A percentile compares a stretch with the other conserved stretches of the same genome.
These are phyloP conservation scores for Zaprionus capensis DNA, from an alignment of 1,140 invertebrate genomes.

Conservation along the genomic window DNA sequence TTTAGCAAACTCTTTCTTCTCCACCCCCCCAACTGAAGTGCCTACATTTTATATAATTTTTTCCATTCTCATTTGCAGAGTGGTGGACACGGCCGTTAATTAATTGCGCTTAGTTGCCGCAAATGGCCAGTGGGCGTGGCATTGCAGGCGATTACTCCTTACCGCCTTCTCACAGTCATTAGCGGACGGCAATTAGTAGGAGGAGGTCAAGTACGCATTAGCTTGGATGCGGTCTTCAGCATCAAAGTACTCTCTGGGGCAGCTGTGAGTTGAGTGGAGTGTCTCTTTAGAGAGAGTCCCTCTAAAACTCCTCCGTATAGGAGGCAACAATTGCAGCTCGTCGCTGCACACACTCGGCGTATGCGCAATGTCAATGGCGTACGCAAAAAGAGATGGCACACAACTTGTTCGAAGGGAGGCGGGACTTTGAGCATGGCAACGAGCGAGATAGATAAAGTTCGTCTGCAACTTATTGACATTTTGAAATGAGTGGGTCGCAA, in stretches of 20 bases:
- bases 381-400: background rate
- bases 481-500: slow-evolving; percentile 41
- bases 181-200: slow-evolving; percentile 55
- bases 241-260: slow-evolving; percentile 15
- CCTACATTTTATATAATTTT: slow-evolving; percentile 81
- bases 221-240: slow-evolving; percentile 10
- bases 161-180: slow-evolving; percentile 48
- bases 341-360: slow-evolving; percentile 57
- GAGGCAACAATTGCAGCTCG: slow-evolving; percentile 59
- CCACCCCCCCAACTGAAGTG: slow-evolving; percentile 43
- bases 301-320: background rate
- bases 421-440: slow-evolving; percentile 26
- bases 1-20: slow-evolving; percentile 62
- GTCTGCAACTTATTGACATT: slow-evolving; percentile 81
- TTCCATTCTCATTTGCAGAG: slow-evolving; percentile 64
- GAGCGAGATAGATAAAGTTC: slow-evolving; percentile 59
- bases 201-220: background rate
- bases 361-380: slow-evolving; percentile 64
- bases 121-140: slow-evolving; percentile 64
- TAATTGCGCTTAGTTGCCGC: slow-evolving; percentile 76
- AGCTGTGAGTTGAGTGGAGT: background rate
- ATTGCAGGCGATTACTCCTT: slow-evolving; percentile 5
- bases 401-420: background rate
- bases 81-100: slow-evolving; percentile 64
- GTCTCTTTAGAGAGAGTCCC: slow-evolving; percentile 4